Base-by-base conservation (phyloP, 2,113 vertebrate genomes). In the Siphamia tubifer region DNA sequence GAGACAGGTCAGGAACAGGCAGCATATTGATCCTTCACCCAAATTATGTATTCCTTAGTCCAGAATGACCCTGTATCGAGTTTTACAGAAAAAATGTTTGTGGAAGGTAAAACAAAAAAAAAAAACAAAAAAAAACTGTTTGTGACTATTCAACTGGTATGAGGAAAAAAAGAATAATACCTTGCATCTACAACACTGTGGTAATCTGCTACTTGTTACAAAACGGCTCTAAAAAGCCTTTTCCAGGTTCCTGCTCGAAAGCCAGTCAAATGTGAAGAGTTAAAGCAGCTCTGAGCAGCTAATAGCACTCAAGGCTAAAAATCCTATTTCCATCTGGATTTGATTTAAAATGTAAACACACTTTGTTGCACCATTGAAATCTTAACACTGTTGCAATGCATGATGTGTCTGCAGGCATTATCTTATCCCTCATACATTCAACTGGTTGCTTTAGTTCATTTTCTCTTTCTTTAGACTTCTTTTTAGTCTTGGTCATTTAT, bases 321-420 rank as follows among this genome's bases (percentile, higher is more conserved):
- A 74, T 31, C 42, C 68, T 36, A 57, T 81, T 74, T 83, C 74
- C 77, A 83, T 83, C 72, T 92, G 87, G 82, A 64, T 85, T 85
- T 74, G 65, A 87, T 90, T 90, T 85, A 74, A 73, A 84, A 85
- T 84, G 71, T 77, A 83, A 88, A 90, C 79, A 79, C 65, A 81
- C 32, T 78, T 62, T 82, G 77, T 86, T 75, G 67, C 68, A 51
- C 65, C 76, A 82, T 23, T 69, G 63, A 68, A 72, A 79, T 53
- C 42, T 8, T 56, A 65, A 77, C 60, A 34, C 44, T 81, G 61
- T 62, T 71, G 70, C 71, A 82, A 81, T 58, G 80, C 44, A 24
- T 40, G 69, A 64, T 63, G 52, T 68, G 44, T 70, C 74, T 68
- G n/a, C 61, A 60, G 72, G 63, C 54, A 52, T 81, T 51, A 68